Conservation (phyloP, 1,140 invertebrate species). For the Cyclargus thomasi region DNA sequence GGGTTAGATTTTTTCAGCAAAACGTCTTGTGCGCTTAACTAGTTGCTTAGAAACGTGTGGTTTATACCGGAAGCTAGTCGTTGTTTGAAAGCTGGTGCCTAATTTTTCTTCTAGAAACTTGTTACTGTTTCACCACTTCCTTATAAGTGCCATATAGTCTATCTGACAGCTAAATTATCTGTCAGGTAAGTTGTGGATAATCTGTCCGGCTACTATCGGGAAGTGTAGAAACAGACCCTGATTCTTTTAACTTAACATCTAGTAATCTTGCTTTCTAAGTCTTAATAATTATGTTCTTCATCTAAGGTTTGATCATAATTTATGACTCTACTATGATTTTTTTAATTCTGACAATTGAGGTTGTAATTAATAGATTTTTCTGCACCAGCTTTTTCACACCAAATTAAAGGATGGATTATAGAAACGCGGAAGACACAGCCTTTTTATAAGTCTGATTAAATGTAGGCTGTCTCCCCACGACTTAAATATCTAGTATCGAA, state of each 20-base stretch:
- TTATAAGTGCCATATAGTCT: too few relatives aligned
- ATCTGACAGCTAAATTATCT: too few relatives aligned
- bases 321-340: too few relatives aligned
- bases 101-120: background rate
- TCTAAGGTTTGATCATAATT: too few relatives aligned
- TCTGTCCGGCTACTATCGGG: too few relatives aligned
- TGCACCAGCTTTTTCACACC: background rate
- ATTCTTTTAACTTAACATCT: too few relatives aligned
- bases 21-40: conserved; percentile 9
- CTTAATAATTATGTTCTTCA: too few relatives aligned
- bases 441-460: conserved; percentile 12
- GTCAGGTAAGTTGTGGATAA: too few relatives aligned
- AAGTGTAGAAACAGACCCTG: too few relatives aligned
- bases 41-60: conserved; percentile 12
- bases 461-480: conserved; percentile 8
- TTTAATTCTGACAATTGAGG: too few relatives aligned
- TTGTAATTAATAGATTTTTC: too few relatives aligned
- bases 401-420: background rate
- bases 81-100: conserved; percentile 8
- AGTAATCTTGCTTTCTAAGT: too few relatives aligned
- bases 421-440: conserved; percentile 9
- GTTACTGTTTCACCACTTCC: background rate
- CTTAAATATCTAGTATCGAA: conserved; percentile 5
- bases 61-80: background rate
- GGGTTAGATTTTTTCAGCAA: background rate